Evolutionary conservation across 30 jellyfish, hydroid and myxozoan species (phyloP), one percentile per base, ranked within the genome.

Genomic region (Aurelia sp.): DNA sequence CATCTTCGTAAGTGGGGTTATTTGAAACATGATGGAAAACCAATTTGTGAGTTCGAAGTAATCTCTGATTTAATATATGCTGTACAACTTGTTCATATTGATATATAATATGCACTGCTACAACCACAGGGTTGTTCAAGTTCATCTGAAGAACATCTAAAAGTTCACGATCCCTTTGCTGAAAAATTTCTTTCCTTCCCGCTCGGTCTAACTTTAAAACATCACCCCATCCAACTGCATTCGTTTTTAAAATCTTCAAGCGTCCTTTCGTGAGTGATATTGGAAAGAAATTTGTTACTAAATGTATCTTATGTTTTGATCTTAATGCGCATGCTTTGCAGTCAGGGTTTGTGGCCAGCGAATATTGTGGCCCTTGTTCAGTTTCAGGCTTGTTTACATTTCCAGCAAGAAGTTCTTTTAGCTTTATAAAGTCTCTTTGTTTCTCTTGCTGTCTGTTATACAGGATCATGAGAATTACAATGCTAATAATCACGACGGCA

Each of bases 71-170:
- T 80, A 65, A 11, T 16, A 86, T 61, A 62, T 74, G 74, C 19
- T 65, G 57, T 67, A 86, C 79, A 5, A 63, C 58, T 23, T 66
- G 23, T 44, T 75, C 82, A 55, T 86, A 9, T 33, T 75, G 30
- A 63, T 74, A 86, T 17, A 86, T 20, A 13, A 86, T 86, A 52
- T 86, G 96, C 4, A 86, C 58, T n/a, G 96, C 96, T 6, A 64
- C 31, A 21, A 86, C 73, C 51, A 47, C 15, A 11, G 50, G 22
- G 52, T 86, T 75, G 37, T 74, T 75, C 89, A 86, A 58, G 31
- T 86, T 86, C 86, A 55, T 68, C 40, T 86, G 89, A 0, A 86
- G 61, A 51, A 75, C 89, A 35, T 68, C 89, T 41, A 86, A 52
- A 10, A 86, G 73, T 44, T 86, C 96, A 20, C 85, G 85, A 66